Base-by-base conservation (phyloP, 2,888 invertebrate species). In the Xestia sexstrigata region DNA sequence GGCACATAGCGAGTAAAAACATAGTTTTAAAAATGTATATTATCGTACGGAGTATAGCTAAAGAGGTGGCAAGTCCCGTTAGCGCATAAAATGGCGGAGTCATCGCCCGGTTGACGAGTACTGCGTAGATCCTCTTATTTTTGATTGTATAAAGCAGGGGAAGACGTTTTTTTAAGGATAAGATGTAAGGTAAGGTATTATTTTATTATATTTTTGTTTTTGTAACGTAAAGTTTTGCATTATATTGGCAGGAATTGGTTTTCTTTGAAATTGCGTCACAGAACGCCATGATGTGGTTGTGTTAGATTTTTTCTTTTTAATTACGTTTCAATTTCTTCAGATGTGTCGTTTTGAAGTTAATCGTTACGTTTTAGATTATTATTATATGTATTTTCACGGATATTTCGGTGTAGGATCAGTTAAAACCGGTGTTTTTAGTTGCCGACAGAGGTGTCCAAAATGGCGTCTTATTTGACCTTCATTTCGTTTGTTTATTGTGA, bases 101-200 rank as follows among this genome's bases (percentile, higher is more conserved):
- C 94, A 91, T 94, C 95, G 93, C 94, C 94, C 93, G 94, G 95
- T 92, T 94, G 92, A 93, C 87, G 81, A 89, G 76, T 85, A 89
- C 89, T 91, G 90, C 91, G 91, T 91, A 92, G 88, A 90, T 90
- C 86, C 88, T 85, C 88, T 87, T 85, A 88, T 87, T 89, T 89
- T 88, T 87, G 85, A 86, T 83, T 79, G 79, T 85, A 79, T 74
- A 87, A 85, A 87, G 74, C 84, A 85, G 86, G 82, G 83, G 87
- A 90, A 89, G 89, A 89, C 88, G 85, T 86, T 85, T 87, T 82
- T 86, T 82, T 86, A 88, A 85, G 85, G 91, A 92, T 85, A 89
- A 85, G 87, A 90, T 89, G 88, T 90, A 89, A 94, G 94, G 94
- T 94, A 92, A 88, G 91, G 93, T 93, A 91, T 86, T 83, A 86